Conservation (phyloP, 2,797 vertebrate species). For the Todus mexicanus region DNA sequence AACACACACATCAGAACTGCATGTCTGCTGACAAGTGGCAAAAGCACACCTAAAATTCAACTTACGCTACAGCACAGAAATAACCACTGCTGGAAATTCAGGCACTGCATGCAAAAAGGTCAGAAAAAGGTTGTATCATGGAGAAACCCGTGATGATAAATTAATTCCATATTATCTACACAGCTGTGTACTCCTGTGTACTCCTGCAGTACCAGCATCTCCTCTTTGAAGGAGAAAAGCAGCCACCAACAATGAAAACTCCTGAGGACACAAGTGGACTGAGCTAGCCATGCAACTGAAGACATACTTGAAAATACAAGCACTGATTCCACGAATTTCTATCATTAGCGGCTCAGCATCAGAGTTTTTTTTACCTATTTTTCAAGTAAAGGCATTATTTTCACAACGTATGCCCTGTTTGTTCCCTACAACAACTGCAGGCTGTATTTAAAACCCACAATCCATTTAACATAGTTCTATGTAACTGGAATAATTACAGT, state of each 20-base stretch:
- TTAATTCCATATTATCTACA: not conserved
- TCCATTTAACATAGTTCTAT: not conserved
- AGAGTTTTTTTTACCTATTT: not conserved
- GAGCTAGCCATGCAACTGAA: not conserved
- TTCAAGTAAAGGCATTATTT: not conserved
- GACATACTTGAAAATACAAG: not conserved
- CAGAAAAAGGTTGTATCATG: not conserved
- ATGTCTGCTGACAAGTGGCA: not conserved
- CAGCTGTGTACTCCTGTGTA: not conserved
- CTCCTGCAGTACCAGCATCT: not conserved
- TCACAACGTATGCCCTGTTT: rapidly evolving
- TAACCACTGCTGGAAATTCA: not conserved
- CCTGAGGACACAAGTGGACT: rapidly evolving
- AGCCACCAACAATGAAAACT: not conserved
- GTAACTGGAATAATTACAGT: conserved; percentile 80
- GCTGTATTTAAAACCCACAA: not conserved
- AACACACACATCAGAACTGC: not conserved
- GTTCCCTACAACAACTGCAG: not conserved
- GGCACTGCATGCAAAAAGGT: not conserved
- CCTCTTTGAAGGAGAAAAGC: not conserved
- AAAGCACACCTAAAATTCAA: not conserved
- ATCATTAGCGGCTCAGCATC: not conserved
- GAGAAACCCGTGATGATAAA: not conserved
- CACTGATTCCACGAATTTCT: not conserved
- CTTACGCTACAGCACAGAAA: not conserved